These are phyloP conservation scores for Phoebastria nigripes DNA, from an alignment of 2,797 vertebrate species.

Conservation along the genomic window DNA sequence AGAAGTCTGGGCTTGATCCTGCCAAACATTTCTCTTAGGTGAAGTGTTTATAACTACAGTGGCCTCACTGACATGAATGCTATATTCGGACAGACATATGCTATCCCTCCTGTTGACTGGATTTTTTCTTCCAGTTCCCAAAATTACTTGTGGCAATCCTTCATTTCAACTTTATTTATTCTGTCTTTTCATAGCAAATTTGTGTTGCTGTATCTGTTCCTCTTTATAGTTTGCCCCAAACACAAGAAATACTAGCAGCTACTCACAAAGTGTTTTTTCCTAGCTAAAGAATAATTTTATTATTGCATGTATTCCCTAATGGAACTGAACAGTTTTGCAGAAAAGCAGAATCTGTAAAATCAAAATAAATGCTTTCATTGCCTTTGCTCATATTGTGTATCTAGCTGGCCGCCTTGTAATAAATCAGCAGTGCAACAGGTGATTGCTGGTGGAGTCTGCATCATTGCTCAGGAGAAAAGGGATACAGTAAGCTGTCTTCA, in stretches of 20 bases:
- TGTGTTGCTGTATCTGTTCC: neutral
- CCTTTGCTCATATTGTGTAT: neutral
- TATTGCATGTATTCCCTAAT: neutral
- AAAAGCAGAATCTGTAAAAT: neutral
- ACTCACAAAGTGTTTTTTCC: neutral
- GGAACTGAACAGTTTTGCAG: neutral
- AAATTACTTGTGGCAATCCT: conserved; percentile 5
- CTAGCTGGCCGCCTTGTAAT: neutral
- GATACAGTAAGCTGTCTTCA: neutral
- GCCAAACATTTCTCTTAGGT: neutral
- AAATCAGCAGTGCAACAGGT: neutral
- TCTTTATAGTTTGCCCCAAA: neutral
- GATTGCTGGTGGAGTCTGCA: neutral
- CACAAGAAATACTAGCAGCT: neutral
- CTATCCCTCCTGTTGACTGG: neutral
- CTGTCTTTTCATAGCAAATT: neutral
- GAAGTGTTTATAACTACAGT: neutral
- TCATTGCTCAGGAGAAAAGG: neutral
- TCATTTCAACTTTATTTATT: conserved; percentile 11
- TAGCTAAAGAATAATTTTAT: neutral
- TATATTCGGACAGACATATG: neutral
- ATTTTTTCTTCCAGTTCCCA: neutral
- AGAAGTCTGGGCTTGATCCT: neutral
- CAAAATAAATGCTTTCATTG: neutral
- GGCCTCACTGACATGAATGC: neutral